A percentile compares a stretch with the other conserved stretches of the same genome.
Evolutionary conservation across 2,113 vertebrate species (phyloP).

Genomic region (Pyrgilauda ruficollis): DNA sequence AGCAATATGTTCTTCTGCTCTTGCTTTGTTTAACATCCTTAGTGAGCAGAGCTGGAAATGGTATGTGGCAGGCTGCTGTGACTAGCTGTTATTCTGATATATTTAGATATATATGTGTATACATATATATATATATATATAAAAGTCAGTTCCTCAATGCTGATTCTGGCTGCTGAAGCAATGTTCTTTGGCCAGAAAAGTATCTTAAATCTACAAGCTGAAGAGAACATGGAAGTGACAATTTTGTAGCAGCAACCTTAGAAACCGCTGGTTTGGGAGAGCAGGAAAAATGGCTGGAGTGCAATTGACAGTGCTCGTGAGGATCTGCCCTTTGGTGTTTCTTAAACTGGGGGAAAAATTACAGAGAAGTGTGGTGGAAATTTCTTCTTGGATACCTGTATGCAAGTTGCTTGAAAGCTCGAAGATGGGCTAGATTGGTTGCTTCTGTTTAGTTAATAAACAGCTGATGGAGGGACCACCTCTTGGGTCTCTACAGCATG

Average conservation of each 20-base stretch:
- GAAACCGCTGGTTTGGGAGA: background rate
- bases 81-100: background rate
- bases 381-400: background rate
- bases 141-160: background rate
- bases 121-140: background rate
- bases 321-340: background rate
- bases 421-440: background rate
- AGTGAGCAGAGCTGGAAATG: constrained; percentile 25
- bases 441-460: background rate
- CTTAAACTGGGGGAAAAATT: background rate
- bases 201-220: background rate
- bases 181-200: background rate
- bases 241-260: background rate
- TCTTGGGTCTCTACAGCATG: background rate
- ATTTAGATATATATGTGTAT: background rate
- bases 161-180: background rate
- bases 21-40: constrained; percentile 44
- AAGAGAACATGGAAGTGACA: background rate
- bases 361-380: background rate
- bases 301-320: accelerated
- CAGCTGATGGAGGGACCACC: background rate
- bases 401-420: background rate
- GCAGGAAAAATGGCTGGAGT: background rate
- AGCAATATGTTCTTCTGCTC: constrained; percentile 11
- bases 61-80: background rate